These are phyloP conservation scores for Actenoides hombroni DNA, from an alignment of 2,113 vertebrate species.

Conservation along the genomic window DNA sequence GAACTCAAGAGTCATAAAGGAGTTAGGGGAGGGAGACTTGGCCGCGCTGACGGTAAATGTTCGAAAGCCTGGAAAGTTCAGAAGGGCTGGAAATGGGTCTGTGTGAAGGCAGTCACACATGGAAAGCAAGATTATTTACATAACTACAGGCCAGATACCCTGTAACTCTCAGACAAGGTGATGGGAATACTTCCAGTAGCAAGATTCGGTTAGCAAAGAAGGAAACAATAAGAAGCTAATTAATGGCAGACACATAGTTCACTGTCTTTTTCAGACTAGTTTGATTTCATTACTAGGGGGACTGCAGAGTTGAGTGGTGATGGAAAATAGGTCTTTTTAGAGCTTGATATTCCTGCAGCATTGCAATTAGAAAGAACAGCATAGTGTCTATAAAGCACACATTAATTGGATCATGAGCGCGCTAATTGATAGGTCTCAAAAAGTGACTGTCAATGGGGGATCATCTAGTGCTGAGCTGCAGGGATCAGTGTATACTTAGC, in stretches of 20 bases:
- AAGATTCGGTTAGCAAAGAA: neutral
- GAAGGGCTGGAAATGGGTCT: neutral
- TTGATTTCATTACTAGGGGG: neutral
- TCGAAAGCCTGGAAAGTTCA: neutral
- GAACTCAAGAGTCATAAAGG: neutral
- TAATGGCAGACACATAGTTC: neutral
- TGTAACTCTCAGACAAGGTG: neutral
- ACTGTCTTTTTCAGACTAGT: neutral
- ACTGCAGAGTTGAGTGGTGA: neutral
- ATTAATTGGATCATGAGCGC: neutral
- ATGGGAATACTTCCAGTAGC: neutral
- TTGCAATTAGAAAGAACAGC: neutral
- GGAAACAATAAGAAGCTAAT: neutral
- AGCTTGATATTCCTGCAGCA: neutral
- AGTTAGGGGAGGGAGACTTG: neutral
- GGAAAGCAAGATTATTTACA: neutral
- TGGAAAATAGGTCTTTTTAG: neutral
- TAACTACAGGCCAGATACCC: neutral
- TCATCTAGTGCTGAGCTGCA: neutral
- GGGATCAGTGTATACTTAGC: neutral
- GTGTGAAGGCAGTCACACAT: neutral
- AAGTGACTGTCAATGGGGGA: neutral
- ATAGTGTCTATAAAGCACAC: neutral
- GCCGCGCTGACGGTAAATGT: rapidly evolving
- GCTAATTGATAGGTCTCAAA: neutral